Base-by-base conservation (phyloP, 1,140 invertebrate genomes). In the Rhyacophila brunnea region DNA sequence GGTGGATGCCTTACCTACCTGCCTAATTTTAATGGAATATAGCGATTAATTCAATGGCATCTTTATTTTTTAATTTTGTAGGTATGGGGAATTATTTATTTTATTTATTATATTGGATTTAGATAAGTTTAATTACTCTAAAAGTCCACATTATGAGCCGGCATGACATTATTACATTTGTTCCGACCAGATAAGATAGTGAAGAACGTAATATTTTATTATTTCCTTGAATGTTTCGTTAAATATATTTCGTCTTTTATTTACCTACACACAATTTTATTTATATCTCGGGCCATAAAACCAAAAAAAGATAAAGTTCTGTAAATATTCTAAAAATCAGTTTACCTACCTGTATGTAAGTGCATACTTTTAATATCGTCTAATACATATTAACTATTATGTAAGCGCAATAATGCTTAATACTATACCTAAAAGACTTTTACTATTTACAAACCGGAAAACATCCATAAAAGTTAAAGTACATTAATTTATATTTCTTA, bases 41-140 rank as follows among this genome's bases (percentile, higher is more conserved):
- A 40, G 38, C 38, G 11, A 40, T 40, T 40, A 4, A 5, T 40
- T 40, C 11, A 40, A 40, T 40, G 38, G 15, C 38, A 40, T 40
- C 3, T n/a, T 13, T 15, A 19, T 32, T 58, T 58, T n/a, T 13
- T 15, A 19, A 20, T 58, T 58, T 40, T 49, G 23, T 28, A 9
- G 3, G 23, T 28, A 49, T 23, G 19, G 23, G 7, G 55, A 54
- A 48, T 49, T 62, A 62, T 62, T 62, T 62, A 62, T 63, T 63
- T 63, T 63, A 58, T 63, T 63, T 63, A 63, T 58, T 58, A 63
- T 63, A 63, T 63, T 63, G 55, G 55, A 63, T 58, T 63, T 54
- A 58, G 60, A 62, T 63, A 63, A 58, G 36, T 63, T 63, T 58
- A 58, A 63, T 58, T 58, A 56, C 60, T 40, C 32, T 23, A 62